phyloP scores from a whole-genome alignment of 2,113 vertebrate species.

The Oryzias javanicus region DNA sequence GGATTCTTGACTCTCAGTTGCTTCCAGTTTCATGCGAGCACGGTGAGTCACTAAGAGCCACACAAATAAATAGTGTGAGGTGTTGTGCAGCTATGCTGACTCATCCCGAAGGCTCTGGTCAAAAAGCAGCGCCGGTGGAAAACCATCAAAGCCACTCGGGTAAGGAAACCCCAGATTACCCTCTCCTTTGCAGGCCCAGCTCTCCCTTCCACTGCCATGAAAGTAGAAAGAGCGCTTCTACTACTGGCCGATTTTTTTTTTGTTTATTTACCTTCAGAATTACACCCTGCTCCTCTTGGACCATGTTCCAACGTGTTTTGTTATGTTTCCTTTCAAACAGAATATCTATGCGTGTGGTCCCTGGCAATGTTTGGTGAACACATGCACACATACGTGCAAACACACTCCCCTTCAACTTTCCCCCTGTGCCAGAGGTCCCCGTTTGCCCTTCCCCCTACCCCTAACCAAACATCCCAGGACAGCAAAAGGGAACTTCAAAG shows the following conservation, averaged over 20 bases:
- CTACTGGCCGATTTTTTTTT: constrained; percentile 60
- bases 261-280: constrained; percentile 77
- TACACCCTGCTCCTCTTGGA: constrained; percentile 74
- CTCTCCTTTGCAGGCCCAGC: constrained; percentile 39
- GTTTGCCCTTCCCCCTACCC: constrained; percentile 67
- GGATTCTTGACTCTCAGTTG: constrained; percentile 36
- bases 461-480: constrained; percentile 77
- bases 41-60: constrained; percentile 59
- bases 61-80: constrained; percentile 63
- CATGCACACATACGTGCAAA: constrained; percentile 52
- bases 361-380: constrained; percentile 65
- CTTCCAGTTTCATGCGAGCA: constrained; percentile 54
- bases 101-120: constrained; percentile 52
- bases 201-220: constrained; percentile 40
- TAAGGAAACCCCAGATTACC: constrained; percentile 59
- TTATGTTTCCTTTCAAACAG: constrained; percentile 74
- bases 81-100: constrained; percentile 61
- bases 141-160: constrained; percentile 53
- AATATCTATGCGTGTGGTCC: constrained; percentile 77
- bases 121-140: constrained; percentile 43
- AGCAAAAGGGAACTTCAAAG: constrained; percentile 80
- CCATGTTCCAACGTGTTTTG: constrained; percentile 74
- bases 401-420: constrained; percentile 72
- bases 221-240: constrained; percentile 56
- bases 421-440: constrained; percentile 70